Base-by-base conservation (phyloP, 1,140 invertebrate genomes). In the Drosophila pallidifrons region DNA sequence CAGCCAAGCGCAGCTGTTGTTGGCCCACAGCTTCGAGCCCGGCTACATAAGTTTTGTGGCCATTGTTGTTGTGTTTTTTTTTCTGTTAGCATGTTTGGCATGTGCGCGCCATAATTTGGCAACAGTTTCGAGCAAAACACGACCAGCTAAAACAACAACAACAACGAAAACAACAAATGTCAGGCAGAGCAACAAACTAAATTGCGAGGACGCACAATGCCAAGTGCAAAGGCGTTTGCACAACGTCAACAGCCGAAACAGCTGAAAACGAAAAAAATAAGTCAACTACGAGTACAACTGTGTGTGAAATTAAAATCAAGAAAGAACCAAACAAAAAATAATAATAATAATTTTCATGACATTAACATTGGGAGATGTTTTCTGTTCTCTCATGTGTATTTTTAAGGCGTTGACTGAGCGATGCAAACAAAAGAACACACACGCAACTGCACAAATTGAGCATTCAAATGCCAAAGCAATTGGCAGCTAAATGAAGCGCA, bases 271-370 rank as follows among this genome's bases (percentile, higher is more conserved):
- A 49, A 67, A 54, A 51, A 49, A 46, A 71, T 41, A 49, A 67
- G 20, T 3, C 20, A 4, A 25, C 20, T 25, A 25, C 20, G 20
- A 38, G 28, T 51, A 49, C 54, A 61, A 69, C 51, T 76, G 66
- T 49, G 72, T 49, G 72, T 49, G 58, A 88, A 77, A 74, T 88
- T 66, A 71, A 75, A 77, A 76, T 82, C 72, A 25, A 25, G 16
- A 71, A 76, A 70, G n/a, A 54, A 30, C 11, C 32, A 43, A 79
- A 73, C 49, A 72, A 83, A 49, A 61, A 20, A 70, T 38, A 76
- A 61, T 54, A 58, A 66, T 57, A 59, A 66, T 87, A 71, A 88
- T 89, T 89, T 81, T 85, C 81, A 68, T 89, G 85, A 85, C 86
- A 89, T 85, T 89, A 81, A 89, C 85, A 89, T 89, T 89, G 85